Conservation (phyloP, 2,797 vertebrate species). For the Cheirogaleus major region DNA sequence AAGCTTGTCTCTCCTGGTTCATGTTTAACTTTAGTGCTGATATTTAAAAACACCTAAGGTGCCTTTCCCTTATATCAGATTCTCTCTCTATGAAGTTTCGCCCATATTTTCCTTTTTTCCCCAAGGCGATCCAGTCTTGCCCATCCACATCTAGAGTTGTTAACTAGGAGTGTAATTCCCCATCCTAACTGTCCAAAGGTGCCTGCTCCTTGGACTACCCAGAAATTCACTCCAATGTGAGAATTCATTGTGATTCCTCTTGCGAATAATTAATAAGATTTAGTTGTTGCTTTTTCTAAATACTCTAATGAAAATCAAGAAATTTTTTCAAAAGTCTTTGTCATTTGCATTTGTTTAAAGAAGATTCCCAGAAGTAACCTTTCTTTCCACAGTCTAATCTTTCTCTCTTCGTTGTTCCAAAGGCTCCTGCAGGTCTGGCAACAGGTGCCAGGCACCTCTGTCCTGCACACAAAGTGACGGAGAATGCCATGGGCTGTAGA, state of each 20-base stretch:
- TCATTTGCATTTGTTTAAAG: constrained; percentile 26
- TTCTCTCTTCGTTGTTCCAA: neutral
- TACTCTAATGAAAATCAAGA: constrained; percentile 42
- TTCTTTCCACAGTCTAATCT: neutral
- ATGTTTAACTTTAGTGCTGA: neutral
- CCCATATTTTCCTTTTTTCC: neutral
- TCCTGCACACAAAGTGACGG: accelerated
- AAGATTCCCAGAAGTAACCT: neutral
- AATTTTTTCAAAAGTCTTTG: neutral
- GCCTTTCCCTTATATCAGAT: neutral
- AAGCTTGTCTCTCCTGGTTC: constrained; percentile 5
- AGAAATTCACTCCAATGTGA: neutral
- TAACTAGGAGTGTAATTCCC: neutral
- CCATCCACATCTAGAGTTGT: neutral
- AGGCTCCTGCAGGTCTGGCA: neutral
- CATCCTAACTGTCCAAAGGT: neutral
- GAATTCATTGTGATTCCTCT: neutral
- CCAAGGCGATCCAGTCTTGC: neutral
- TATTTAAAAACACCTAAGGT: neutral
- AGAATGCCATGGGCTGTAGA: accelerated
- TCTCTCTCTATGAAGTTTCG: neutral
- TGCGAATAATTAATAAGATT: neutral
- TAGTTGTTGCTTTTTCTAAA: neutral
- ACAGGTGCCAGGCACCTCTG: accelerated
- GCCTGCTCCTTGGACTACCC: neutral